A percentile compares a stretch with the other conserved stretches of the same genome.
Evolutionary conservation across 1,140 invertebrate genomes (phyloP).

Genomic region (Eriosoma lanigerum): DNA sequence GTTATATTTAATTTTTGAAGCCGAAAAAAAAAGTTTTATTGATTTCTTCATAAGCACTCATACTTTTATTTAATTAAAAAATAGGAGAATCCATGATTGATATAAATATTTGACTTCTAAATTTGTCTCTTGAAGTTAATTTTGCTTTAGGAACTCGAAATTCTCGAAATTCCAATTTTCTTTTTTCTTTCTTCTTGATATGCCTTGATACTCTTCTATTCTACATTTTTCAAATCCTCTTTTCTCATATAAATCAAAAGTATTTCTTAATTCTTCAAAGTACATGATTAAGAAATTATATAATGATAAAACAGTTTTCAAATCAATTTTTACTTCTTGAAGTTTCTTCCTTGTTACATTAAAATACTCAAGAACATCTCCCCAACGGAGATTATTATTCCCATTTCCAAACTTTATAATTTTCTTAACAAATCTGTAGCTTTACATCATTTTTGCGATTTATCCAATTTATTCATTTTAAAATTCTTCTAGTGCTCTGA

Average conservation of each 20-base stretch:
- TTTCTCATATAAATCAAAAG: slow-evolving; percentile 1
- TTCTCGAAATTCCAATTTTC: slow-evolving; percentile 5
- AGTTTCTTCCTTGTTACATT: background rate
- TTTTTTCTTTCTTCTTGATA: background rate
- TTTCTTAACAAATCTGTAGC: slow-evolving; percentile 33
- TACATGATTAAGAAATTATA: background rate
- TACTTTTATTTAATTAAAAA: slow-evolving; percentile 12
- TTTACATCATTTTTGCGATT: slow-evolving; percentile 28
- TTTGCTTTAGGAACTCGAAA: background rate
- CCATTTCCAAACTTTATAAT: slow-evolving; percentile 46
- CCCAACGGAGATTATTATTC: slow-evolving; percentile 52
- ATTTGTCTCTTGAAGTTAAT: slow-evolving; percentile 6
- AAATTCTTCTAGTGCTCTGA: slow-evolving; percentile 27
- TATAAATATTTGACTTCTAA: slow-evolving; percentile 16
- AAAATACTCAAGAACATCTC: background rate
- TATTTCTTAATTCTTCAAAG: background rate
- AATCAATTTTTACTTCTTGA: slow-evolving; percentile 9
- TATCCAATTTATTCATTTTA: slow-evolving; percentile 28
- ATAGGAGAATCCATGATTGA: slow-evolving; percentile 17
- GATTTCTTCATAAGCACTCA: slow-evolving; percentile 7
- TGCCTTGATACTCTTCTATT: background rate
- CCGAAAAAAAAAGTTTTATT: background rate
- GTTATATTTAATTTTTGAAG: too few species aligned
- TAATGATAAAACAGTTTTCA: background rate
- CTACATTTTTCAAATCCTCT: background rate